Evolutionary conservation across 2,113 vertebrate genomes (phyloP).

Genomic region (Glaucomys volans): DNA sequence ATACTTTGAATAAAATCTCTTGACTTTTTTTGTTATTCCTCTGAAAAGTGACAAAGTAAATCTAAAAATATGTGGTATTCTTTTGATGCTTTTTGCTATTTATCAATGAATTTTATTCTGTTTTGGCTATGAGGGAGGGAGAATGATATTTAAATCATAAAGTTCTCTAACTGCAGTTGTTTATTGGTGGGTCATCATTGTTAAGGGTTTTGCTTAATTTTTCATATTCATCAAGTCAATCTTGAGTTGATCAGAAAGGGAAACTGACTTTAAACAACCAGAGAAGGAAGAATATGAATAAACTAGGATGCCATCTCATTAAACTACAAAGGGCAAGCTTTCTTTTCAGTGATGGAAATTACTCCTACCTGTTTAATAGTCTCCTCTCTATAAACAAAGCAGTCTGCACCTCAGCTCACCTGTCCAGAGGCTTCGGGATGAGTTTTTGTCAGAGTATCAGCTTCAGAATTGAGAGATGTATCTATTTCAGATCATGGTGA

Average conservation of each 20-base stretch:
- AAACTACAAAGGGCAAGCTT: background rate
- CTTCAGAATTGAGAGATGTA: background rate
- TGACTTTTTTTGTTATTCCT: slow-evolving; percentile 41
- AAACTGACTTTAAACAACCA: background rate
- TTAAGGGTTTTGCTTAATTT: slow-evolving; percentile 14
- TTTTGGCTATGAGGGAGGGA: background rate
- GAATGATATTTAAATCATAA: background rate
- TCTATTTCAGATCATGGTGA: slow-evolving; percentile 8
- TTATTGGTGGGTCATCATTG: background rate
- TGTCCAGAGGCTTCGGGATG: background rate
- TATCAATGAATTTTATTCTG: background rate
- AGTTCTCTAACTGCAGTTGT: background rate
- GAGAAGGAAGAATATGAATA: background rate
- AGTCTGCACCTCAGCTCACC: background rate
- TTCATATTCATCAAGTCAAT: background rate
- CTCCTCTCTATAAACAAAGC: slow-evolving; percentile 2
- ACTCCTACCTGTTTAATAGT: background rate
- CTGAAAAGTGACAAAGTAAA: slow-evolving; percentile 56
- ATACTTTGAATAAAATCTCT: slow-evolving; percentile 56
- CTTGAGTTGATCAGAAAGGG: slow-evolving; percentile 30
- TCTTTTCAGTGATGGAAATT: background rate
- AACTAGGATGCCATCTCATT: background rate
- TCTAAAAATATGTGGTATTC: slow-evolving; percentile 18
- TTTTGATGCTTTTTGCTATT: slow-evolving; percentile 13
- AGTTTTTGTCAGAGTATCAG: background rate